Evolutionary conservation across 2,113 vertebrate species (phyloP).

Genomic region (Sphyrna mokarran): DNA sequence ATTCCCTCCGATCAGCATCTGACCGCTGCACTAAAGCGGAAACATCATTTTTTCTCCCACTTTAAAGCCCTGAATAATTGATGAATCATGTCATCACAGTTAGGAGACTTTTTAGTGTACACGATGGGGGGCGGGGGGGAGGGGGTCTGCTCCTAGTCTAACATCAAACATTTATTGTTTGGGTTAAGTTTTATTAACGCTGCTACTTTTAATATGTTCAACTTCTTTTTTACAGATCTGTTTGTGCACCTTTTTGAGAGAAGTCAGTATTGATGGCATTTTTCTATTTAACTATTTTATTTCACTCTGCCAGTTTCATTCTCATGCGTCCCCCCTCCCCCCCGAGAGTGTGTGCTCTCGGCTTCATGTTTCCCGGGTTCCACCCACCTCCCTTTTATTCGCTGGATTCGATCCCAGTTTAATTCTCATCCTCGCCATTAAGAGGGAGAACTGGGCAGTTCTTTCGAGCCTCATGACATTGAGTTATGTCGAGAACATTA

Average conservation of each 20-base stretch:
- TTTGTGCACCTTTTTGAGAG: background rate
- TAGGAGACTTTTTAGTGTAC: slow-evolving; percentile 42
- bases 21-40: slow-evolving; percentile 43
- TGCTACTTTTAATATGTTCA: background rate
- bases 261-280: no score
- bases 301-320: background rate
- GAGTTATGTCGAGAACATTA: background rate
- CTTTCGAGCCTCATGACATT: background rate
- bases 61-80: slow-evolving; percentile 47
- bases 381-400: background rate
- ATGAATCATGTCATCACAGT: slow-evolving; percentile 48
- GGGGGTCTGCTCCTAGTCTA: background rate
- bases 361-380: background rate
- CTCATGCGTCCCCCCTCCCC: no score
- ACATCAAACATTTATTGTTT: background rate
- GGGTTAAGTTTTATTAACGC: background rate
- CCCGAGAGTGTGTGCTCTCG: background rate
- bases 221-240: no score
- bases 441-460: background rate
- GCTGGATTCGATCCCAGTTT: background rate
- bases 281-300: no score
- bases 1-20: slow-evolving; percentile 43
- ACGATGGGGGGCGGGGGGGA: no score
- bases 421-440: background rate
- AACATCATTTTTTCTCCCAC: slow-evolving; percentile 43